These are phyloP conservation scores for Tachysurus fulvidraco DNA, from an alignment of 2,113 vertebrate genomes.

Conservation along the genomic window DNA sequence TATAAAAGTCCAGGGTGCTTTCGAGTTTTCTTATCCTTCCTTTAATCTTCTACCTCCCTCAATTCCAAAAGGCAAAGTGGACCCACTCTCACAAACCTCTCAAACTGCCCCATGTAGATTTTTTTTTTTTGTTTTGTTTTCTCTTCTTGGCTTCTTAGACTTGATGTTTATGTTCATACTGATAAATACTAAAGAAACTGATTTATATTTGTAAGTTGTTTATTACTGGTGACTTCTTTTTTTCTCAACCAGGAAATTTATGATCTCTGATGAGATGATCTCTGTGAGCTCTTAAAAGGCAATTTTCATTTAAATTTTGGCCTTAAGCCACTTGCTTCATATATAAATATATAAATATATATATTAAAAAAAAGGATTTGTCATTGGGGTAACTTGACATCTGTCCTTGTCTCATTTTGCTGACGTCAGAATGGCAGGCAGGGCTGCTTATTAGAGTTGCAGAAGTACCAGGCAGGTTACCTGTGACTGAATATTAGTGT, in stretches of 20 bases:
- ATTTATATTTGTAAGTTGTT: conserved; percentile 80
- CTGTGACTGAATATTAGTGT: conserved; percentile 16
- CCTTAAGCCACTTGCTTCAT: conserved; percentile 5
- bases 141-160: conserved; percentile 53
- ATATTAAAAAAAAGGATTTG: background rate
- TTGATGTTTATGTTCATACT: conserved; percentile 69
- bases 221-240: conserved; percentile 57
- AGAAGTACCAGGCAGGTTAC: conserved; percentile 7
- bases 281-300: conserved; percentile 61
- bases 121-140: conserved; percentile 11
- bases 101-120: conserved; percentile 61
- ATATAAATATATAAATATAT: background rate
- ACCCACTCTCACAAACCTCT: conserved; percentile 54
- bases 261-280: conserved; percentile 52
- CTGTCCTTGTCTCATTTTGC: conserved; percentile 15
- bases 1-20: conserved; percentile 62
- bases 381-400: conserved; percentile 20
- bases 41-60: conserved; percentile 48
- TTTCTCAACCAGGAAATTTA: conserved; percentile 44
- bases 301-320: conserved; percentile 44
- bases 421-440: conserved; percentile 23
- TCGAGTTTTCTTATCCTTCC: conserved; percentile 45
- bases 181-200: conserved; percentile 58
- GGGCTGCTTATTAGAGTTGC: conserved; percentile 17
- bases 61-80: conserved; percentile 45